Conservation (phyloP, 1,140 invertebrate genomes). For the Leptopilina boulardi region DNA sequence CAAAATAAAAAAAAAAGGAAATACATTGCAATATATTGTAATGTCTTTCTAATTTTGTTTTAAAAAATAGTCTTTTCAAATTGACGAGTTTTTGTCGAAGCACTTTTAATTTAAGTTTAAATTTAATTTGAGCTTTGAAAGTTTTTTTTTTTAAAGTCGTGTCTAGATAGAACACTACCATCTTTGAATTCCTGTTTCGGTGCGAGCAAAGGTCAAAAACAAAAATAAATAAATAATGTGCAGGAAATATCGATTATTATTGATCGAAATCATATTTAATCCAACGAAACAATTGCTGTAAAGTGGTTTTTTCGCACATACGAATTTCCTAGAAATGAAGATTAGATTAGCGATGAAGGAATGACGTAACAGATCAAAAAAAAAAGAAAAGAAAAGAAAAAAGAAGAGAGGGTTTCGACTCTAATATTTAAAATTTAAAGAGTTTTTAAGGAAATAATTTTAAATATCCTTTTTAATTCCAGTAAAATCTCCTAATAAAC, state of each 20-base stretch:
- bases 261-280: neutral
- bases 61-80: too few species aligned
- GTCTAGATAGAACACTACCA: neutral
- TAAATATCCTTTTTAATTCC: neutral
- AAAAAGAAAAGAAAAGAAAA: too few species aligned
- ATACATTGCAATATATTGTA: conserved; percentile 12
- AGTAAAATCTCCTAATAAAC: neutral
- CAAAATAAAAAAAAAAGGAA: too few species aligned
- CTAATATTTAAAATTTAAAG: neutral
- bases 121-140: neutral
- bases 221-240: neutral
- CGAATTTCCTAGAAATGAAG: conserved; percentile 14
- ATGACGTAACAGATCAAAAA: neutral
- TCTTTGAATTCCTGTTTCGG: neutral
- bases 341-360: conserved; percentile 8
- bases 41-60: neutral
- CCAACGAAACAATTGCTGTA: neutral
- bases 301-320: conserved; percentile 8
- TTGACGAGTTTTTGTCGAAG: neutral
- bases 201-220: conserved; percentile 19
- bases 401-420: neutral
- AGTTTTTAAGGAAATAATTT: neutral
- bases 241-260: conserved; percentile 11
- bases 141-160: neutral
- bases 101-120: neutral